These are phyloP conservation scores for Mythimna albipuncta DNA, from an alignment of 2,888 invertebrate genomes.

Conservation along the genomic window DNA sequence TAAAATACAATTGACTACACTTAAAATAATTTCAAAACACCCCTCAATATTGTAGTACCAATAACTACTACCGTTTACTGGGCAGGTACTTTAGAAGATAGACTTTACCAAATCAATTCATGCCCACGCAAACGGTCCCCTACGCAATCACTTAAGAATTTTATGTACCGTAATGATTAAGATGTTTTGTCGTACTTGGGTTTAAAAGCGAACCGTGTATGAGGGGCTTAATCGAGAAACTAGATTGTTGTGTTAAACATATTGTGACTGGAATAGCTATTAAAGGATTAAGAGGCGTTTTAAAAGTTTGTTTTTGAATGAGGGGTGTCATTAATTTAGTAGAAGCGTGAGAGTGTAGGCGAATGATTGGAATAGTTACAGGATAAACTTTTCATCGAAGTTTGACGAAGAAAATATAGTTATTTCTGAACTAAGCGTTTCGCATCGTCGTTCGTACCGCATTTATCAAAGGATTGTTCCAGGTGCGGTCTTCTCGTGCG, in stretches of 20 bases:
- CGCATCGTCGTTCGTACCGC: too few relatives aligned
- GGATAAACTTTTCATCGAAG: too few relatives aligned
- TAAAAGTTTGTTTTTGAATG: conserved; percentile 54
- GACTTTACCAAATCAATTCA: conserved; percentile 87
- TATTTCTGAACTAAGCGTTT: too few relatives aligned
- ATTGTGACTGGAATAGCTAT: conserved; percentile 88
- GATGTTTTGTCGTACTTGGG: conserved; percentile 86
- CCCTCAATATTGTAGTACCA: conserved; percentile 69
- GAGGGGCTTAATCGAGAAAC: conserved; percentile 68
- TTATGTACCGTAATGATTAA: conserved; percentile 90
- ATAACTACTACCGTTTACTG: conserved; percentile 69
- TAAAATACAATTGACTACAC: conserved; percentile 47
- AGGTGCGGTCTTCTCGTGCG: too few relatives aligned
- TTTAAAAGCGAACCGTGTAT: conserved; percentile 75
- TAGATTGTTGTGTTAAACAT: conserved; percentile 80
- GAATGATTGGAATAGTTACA: neutral
- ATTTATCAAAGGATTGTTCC: too few relatives aligned
- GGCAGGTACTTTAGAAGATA: conserved; percentile 83
- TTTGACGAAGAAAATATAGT: too few relatives aligned
- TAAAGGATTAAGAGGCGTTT: conserved; percentile 82
- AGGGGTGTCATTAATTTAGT: conserved; percentile 59
- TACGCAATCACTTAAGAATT: conserved; percentile 90
- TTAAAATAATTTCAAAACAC: conserved; percentile 57
- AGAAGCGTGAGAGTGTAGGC: conserved; percentile 45
- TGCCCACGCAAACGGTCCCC: conserved; percentile 85